Percentiles rank a stretch among this genome's conserved stretches.
Evolutionary conservation across 2,113 vertebrate genomes (phyloP).

Genomic region (Cervus canadensis): DNA sequence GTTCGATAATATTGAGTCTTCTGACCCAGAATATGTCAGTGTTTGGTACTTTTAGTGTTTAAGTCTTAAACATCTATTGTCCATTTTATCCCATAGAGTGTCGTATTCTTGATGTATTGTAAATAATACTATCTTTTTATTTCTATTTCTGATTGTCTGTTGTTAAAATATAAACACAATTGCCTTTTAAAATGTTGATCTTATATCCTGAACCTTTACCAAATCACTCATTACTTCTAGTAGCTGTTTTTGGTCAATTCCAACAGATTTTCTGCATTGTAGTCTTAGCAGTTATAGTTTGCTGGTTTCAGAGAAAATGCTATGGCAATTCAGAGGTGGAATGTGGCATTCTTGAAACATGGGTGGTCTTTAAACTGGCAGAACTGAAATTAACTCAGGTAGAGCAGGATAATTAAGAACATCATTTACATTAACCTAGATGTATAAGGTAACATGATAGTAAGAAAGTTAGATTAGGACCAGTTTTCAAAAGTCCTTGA

Average conservation of each 20-base stretch:
- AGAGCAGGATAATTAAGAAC: not conserved
- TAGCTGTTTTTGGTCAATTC: not conserved
- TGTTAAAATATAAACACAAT: not conserved
- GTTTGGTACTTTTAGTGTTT: not conserved
- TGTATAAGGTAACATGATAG: not conserved
- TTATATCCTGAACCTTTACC: not conserved
- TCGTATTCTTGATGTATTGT: not conserved
- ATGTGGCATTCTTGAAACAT: not conserved
- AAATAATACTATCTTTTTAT: not conserved
- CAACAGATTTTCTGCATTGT: not conserved
- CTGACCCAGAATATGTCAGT: not conserved
- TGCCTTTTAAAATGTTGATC: not conserved
- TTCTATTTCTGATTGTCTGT: not conserved
- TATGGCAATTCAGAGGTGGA: not conserved
- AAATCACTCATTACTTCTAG: not conserved
- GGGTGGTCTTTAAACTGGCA: not conserved
- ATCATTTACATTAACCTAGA: not conserved
- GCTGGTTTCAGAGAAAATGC: not conserved
- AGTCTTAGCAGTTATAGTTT: not conserved
- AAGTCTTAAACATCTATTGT: not conserved
- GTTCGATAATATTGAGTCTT: not conserved
- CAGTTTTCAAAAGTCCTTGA: not conserved
- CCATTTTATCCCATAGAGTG: not conserved
- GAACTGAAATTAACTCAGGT: not conserved
- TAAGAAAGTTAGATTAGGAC: not conserved